Conservation (phyloP, 2,113 vertebrate species). For the Phylloscopus trochiloides region DNA sequence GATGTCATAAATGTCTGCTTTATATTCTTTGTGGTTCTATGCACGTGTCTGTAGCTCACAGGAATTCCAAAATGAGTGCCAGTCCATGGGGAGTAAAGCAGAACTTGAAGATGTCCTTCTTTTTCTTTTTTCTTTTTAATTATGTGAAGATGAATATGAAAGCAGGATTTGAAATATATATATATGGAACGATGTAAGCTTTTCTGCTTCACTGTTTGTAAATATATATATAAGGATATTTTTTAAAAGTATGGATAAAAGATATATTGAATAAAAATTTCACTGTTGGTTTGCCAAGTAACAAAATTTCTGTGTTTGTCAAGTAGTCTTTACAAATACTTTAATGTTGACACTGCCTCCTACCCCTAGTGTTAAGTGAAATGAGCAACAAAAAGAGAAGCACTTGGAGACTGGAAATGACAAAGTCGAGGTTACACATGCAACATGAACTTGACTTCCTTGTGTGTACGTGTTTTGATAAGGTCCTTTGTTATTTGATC, state of each 20-base stretch:
- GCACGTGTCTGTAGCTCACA: background rate
- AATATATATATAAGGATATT: background rate
- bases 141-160: background rate
- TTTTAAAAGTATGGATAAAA: background rate
- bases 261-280: background rate
- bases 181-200: accelerated
- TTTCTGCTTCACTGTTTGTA: background rate
- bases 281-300: background rate
- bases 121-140: background rate
- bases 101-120: background rate
- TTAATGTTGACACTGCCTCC: background rate
- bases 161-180: background rate
- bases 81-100: background rate
- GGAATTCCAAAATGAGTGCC: background rate
- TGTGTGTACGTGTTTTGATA: background rate
- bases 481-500: background rate
- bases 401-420: background rate
- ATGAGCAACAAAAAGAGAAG: background rate
- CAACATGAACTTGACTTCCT: background rate
- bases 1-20: constrained; percentile 16
- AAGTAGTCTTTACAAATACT: background rate
- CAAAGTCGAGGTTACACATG: background rate
- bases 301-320: background rate
- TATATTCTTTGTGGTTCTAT: constrained; percentile 4
- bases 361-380: background rate